phyloP scores from a whole-genome alignment of 2,797 vertebrate genomes.

The Thamnophis elegans region DNA sequence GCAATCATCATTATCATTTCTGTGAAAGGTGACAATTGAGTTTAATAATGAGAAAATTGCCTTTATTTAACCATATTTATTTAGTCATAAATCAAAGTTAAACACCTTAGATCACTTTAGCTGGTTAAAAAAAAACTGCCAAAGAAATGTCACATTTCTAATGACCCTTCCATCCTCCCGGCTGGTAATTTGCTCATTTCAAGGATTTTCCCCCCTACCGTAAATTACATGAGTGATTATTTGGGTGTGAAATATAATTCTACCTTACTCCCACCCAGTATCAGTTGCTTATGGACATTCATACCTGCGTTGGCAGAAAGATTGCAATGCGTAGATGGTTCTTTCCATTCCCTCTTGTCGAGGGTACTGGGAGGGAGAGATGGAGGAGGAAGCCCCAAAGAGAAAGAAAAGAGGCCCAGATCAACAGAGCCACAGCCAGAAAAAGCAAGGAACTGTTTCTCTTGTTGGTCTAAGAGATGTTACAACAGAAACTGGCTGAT shows the following conservation, averaged over 20 bases:
- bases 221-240: not conserved
- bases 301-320: not conserved
- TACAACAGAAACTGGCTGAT: not conserved
- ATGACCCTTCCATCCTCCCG: not conserved
- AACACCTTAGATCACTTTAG: not conserved
- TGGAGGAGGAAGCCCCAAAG: not conserved
- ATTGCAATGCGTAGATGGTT: not conserved
- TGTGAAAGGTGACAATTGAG: not conserved
- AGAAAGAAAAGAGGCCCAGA: not conserved
- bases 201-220: not conserved
- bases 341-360: too few species aligned
- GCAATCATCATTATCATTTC: not conserved
- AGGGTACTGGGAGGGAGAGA: not conserved
- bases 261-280: not conserved
- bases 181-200: not conserved
- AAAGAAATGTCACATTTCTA: not conserved
- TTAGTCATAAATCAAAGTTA: slow-evolving; percentile 2
- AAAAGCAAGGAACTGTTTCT: not conserved
- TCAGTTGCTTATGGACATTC: not conserved
- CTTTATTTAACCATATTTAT: not conserved
- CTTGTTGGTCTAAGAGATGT: not conserved
- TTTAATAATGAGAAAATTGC: not conserved
- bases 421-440: not conserved
- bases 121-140: not conserved
- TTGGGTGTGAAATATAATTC: not conserved